phyloP scores from a whole-genome alignment of 2,113 vertebrate genomes.

The Pungitius pungitius region DNA sequence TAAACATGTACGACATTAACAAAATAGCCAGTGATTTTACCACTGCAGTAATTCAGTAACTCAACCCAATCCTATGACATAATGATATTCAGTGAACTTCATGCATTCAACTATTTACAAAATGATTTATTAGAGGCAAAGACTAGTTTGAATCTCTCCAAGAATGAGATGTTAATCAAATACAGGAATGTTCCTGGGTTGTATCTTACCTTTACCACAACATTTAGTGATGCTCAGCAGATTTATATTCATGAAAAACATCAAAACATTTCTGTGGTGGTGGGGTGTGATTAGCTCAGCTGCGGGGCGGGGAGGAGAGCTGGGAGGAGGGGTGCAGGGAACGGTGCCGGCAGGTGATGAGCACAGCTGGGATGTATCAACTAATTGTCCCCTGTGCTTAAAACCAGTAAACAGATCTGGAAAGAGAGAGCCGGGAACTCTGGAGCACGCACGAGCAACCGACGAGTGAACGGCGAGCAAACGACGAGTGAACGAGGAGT shows the following conservation, averaged over 20 bases:
- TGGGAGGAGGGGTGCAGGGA: too few species aligned
- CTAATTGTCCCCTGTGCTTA: too few species aligned
- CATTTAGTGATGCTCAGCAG: not conserved
- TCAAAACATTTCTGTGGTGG: too few species aligned
- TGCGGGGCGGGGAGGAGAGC: too few species aligned
- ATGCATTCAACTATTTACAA: conserved; percentile 2
- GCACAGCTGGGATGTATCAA: too few species aligned
- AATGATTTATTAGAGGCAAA: conserved; percentile 14
- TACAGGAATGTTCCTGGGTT: not conserved
- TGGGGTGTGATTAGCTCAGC: too few species aligned
- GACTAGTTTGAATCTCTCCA: not conserved
- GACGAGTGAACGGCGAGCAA: too few species aligned
- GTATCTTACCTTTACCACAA: not conserved
- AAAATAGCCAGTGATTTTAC: not conserved
- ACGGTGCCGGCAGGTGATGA: too few species aligned
- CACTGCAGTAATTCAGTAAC: conserved; percentile 2
- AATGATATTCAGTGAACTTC: conserved; percentile 14
- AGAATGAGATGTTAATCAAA: conserved; percentile 11
- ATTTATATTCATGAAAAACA: not conserved
- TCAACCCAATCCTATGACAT: conserved; percentile 9
- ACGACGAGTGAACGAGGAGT: too few species aligned
- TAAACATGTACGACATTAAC: conserved; percentile 1
- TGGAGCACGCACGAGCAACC: too few species aligned
- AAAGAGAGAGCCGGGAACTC: too few species aligned
- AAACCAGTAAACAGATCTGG: too few species aligned